Evolutionary conservation across 2,113 vertebrate species (phyloP), one percentile per base, ranked within the genome.

Genomic region (Numenius arquata): DNA sequence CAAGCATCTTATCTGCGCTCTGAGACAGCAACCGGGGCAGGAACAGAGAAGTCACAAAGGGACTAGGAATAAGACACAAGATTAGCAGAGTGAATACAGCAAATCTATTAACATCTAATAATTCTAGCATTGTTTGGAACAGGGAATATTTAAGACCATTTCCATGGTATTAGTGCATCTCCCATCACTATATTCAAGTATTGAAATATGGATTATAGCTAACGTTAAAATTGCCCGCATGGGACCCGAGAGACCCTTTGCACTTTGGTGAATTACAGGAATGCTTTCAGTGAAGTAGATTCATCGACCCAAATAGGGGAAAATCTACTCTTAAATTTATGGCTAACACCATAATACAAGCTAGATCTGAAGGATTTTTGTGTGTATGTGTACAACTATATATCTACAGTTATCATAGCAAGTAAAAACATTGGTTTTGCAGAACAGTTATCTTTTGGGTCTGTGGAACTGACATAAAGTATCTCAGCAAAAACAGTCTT

Each of bases 381-480:
- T 87, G 61, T 58, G 7, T 58, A 15, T 71, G 23, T 63, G 12
- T 77, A 76, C 88, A 67, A 41, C 77, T 78, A 70, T 79, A 16
- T 72, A 83, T 80, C 75, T 91, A 43, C 48, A 66, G 62, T 79
- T 93, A 94, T 76, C 53, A 50, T 53, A 76, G 41, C 45, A 89
- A 89, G 53, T 75, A 62, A 96, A 96, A 94, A 72, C 62, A 53
- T 29, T 66, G 48, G 48, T 85, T 90, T 96, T 94, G 53, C 62
- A 85, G 58, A 70, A 56, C 43, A 79, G 74, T 91, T 96, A 96
- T 96, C 94, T 96, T 96, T 91, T 70, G 58, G 32, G 70, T 72
- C 66, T 76, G 48, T 94, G 85, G 58, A 96, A 89, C 15, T 73
- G 74, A 88, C 58, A 71, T 87, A 87, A 94, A 79, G 70, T 92